Conservation (phyloP, 2,113 vertebrate genomes). For the Pelobates fuscus region DNA sequence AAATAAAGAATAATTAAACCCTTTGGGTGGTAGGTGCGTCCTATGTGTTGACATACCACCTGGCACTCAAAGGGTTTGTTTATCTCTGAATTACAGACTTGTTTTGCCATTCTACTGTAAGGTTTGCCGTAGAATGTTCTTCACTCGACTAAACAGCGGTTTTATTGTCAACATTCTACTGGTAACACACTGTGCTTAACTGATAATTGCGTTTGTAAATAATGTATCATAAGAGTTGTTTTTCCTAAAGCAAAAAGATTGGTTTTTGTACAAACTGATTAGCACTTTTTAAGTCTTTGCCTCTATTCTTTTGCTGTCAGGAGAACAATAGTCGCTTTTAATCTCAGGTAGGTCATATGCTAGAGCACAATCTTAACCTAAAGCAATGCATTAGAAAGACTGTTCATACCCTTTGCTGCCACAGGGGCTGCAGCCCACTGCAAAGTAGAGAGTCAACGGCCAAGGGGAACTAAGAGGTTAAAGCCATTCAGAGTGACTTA, state of each 20-base stretch:
- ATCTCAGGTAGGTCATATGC: conserved; percentile 41
- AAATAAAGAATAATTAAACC: no score
- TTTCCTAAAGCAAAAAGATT: conserved; percentile 33
- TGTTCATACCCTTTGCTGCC: not conserved
- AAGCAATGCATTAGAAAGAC: conserved; percentile 22
- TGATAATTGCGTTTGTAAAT: conserved; percentile 12
- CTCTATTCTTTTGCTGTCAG: conserved; percentile 3
- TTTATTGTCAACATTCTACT: not conserved
- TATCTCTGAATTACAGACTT: no score
- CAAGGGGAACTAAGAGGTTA: no score
- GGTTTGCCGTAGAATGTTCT: no score
- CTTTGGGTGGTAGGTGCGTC: no score
- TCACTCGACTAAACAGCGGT: no score
- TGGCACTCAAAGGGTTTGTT: no score
- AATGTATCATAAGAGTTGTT: conserved; percentile 42
- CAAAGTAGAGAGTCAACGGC: no score
- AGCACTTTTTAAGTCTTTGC: conserved; percentile 12
- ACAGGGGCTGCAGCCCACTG: not conserved
- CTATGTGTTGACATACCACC: no score
- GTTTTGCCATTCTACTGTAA: not conserved
- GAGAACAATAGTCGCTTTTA: conserved; percentile 23
- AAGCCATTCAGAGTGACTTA: conserved; percentile 21
- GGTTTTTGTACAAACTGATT: conserved; percentile 40
- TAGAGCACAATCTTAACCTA: conserved; percentile 42
- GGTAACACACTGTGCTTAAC: not conserved